Percentiles rank a stretch among this genome's conserved stretches.
phyloP scores from a whole-genome alignment of 2,888 invertebrate genomes.

The Lepidocyrtoides sp. region DNA sequence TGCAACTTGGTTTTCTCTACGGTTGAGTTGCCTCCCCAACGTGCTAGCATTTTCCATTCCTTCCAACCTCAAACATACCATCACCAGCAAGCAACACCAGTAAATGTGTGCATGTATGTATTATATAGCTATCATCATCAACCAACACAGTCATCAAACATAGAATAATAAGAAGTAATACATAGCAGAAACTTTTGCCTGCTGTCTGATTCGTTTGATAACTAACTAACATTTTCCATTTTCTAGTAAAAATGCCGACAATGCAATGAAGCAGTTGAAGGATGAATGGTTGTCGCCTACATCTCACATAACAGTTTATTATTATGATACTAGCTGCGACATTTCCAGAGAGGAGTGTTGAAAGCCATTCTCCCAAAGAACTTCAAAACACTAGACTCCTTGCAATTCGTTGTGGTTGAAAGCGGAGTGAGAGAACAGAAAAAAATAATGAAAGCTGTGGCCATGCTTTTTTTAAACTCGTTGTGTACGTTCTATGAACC shows the following conservation, averaged over 20 bases:
- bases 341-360: slow-evolving; percentile 19
- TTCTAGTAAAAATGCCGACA: slow-evolving; percentile 68
- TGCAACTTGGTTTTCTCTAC: slow-evolving; percentile 62
- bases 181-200: background rate
- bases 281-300: slow-evolving; percentile 67
- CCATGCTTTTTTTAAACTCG: too few relatives aligned
- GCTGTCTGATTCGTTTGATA: slow-evolving; percentile 31
- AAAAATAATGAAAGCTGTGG: slow-evolving; percentile 1
- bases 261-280: slow-evolving; percentile 65
- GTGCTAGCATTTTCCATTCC: slow-evolving; percentile 44
- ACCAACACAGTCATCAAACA: slow-evolving; percentile 45
- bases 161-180: slow-evolving; percentile 14
- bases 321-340: slow-evolving; percentile 49
- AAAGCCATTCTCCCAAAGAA: slow-evolving; percentile 24
- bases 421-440: too few relatives aligned
- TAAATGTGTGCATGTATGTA: background rate
- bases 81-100: slow-evolving; percentile 35
- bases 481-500: too few relatives aligned
- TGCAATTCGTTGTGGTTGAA: background rate
- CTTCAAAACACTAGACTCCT: background rate
- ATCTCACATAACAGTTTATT: slow-evolving; percentile 66
- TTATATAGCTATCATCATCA: slow-evolving; percentile 25
- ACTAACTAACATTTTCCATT: slow-evolving; percentile 66
- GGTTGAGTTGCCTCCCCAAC: slow-evolving; percentile 70
- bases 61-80: slow-evolving; percentile 5